Conservation (phyloP, 2,888 invertebrate genomes). For the Bembecia ichneumoniformis region DNA sequence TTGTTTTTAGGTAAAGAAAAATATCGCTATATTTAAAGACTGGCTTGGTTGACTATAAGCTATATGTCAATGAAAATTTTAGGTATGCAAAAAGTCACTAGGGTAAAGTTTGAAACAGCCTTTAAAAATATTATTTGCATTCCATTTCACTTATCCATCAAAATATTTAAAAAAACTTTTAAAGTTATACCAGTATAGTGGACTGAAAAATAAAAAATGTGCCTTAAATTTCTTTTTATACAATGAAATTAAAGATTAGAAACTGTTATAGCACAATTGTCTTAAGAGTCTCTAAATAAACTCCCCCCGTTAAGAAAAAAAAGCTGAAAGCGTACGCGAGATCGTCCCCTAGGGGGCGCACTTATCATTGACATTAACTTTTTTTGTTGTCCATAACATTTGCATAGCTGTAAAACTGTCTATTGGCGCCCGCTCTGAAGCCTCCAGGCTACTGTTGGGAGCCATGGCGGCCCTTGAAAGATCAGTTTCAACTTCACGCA, state of each 20-base stretch:
- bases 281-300: constrained; percentile 28
- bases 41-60: no score
- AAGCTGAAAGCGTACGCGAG: constrained; percentile 29
- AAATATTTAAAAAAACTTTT: no score
- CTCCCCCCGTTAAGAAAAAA: constrained; percentile 27
- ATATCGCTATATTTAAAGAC: no score
- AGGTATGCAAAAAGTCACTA: no score
- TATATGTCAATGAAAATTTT: no score
- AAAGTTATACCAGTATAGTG: not conserved
- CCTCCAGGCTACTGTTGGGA: constrained; percentile 52
- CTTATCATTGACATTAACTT: constrained; percentile 71
- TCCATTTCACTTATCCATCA: no score
- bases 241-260: not conserved
- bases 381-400: constrained; percentile 73
- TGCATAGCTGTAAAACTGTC: constrained; percentile 64
- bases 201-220: not conserved
- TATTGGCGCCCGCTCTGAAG: constrained; percentile 45
- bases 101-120: no score
- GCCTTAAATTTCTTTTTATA: not conserved
- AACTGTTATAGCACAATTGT: not conserved
- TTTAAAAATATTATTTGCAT: no score
- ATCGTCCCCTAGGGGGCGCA: constrained; percentile 56
- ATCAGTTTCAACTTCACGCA: constrained; percentile 64
- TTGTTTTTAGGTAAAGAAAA: no score
- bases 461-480: constrained; percentile 53